Conservation (phyloP, 2,113 vertebrate species). For the Barnardius zonarius region DNA sequence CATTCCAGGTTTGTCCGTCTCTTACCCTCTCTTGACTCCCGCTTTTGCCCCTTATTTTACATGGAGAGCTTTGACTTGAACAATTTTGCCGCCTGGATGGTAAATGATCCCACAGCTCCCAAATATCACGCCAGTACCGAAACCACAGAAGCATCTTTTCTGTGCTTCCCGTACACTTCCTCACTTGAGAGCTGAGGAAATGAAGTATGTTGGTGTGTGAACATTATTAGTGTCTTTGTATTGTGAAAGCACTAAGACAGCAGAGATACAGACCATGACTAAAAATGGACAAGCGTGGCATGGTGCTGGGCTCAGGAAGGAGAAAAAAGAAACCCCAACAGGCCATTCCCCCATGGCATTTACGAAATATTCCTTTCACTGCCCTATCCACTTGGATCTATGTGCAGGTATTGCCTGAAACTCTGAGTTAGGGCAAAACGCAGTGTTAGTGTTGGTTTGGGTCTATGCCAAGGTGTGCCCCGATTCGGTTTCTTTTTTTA, state of each 20-base stretch:
- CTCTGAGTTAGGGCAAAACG: not conserved
- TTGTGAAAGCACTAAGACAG: not conserved
- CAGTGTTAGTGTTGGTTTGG: not conserved
- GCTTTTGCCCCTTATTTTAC: not conserved
- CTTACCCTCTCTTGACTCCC: not conserved
- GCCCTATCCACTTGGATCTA: not conserved
- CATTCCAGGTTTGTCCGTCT: not conserved
- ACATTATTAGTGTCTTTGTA: not conserved
- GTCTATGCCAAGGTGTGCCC: not conserved
- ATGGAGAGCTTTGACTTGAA: not conserved
- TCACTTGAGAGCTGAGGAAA: conserved; percentile 23
- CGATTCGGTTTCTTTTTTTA: not conserved
- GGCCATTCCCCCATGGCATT: not conserved
- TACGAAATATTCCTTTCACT: not conserved
- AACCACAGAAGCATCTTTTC: not conserved
- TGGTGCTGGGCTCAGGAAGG: not conserved
- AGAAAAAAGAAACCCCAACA: not conserved
- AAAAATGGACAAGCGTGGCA: not conserved
- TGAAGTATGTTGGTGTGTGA: conserved; percentile 20
- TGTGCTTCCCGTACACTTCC: not conserved
- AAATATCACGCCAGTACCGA: not conserved
- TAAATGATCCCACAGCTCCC: not conserved
- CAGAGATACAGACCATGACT: not conserved
- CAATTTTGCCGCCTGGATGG: not conserved
- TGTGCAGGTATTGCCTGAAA: not conserved